These are phyloP conservation scores for Epinotia demarniana DNA, from an alignment of 2,888 invertebrate genomes.

Conservation along the genomic window DNA sequence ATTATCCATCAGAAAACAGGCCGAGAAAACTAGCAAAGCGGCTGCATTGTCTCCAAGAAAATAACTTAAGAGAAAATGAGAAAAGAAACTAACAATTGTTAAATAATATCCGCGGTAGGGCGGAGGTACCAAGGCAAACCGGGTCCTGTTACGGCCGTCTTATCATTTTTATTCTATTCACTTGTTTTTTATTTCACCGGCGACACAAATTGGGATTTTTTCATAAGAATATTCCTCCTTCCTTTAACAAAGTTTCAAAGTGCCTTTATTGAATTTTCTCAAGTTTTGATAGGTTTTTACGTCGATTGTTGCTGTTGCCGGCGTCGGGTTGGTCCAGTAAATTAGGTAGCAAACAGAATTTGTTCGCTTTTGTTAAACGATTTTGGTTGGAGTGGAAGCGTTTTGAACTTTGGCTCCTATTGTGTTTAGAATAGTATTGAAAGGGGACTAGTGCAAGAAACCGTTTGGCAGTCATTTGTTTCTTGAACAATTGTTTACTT, in stretches of 20 bases:
- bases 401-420: slow-evolving; percentile 26
- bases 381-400: slow-evolving; percentile 28
- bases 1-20: slow-evolving; percentile 40
- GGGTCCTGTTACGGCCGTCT: slow-evolving; percentile 59
- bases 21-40: slow-evolving; percentile 39
- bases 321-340: slow-evolving; percentile 71
- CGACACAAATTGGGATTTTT: slow-evolving; percentile 78
- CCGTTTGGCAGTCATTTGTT: slow-evolving; percentile 29
- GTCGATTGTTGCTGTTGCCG: slow-evolving; percentile 74
- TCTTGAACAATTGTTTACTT: neutral
- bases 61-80: slow-evolving; percentile 44
- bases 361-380: slow-evolving; percentile 47
- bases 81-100: slow-evolving; percentile 45
- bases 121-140: slow-evolving; percentile 57
- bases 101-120: slow-evolving; percentile 55
- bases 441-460: neutral
- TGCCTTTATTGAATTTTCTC: slow-evolving; percentile 84
- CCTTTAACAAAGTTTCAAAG: slow-evolving; percentile 81
- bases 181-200: slow-evolving; percentile 72
- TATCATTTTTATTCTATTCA: slow-evolving; percentile 43
- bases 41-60: slow-evolving; percentile 44
- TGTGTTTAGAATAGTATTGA: slow-evolving; percentile 30
- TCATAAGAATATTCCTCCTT: slow-evolving; percentile 79
- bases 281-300: slow-evolving; percentile 84
- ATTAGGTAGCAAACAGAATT: slow-evolving; percentile 67